Percentiles rank a stretch among this genome's conserved stretches.
Evolutionary conservation across 2,888 invertebrate species (phyloP).

Genomic region (Heliconius ismenius): DNA sequence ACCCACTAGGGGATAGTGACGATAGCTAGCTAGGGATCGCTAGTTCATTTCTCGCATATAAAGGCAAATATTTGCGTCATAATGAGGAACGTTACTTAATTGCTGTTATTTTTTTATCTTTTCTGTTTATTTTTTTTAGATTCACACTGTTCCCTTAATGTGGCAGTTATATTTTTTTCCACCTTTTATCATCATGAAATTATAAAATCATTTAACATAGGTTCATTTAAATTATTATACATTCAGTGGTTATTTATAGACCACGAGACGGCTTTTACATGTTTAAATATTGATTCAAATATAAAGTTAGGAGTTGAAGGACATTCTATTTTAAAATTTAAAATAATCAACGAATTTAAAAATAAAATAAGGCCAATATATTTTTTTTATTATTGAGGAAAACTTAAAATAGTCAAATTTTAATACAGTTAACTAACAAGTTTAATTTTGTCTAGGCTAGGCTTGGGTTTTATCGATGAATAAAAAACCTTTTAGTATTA

Average conservation of each 20-base stretch:
- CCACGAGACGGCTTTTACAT: constrained; percentile 7
- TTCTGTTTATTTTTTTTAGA: too few relatives aligned
- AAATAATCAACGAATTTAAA: background rate
- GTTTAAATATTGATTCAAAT: constrained; percentile 19
- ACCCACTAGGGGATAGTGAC: background rate
- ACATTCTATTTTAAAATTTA: background rate
- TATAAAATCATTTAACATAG: background rate
- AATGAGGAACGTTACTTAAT: too few relatives aligned
- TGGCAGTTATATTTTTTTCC: too few relatives aligned
- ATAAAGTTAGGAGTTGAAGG: constrained; percentile 8
- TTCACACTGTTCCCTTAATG: too few relatives aligned
- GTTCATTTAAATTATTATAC: background rate
- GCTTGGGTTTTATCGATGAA: too few relatives aligned
- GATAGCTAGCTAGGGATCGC: background rate
- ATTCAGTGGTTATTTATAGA: constrained; percentile 8
- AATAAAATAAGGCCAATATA: background rate
- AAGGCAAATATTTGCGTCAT: too few relatives aligned
- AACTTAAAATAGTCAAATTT: too few relatives aligned
- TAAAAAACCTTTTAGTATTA: too few relatives aligned
- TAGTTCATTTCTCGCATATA: background rate
- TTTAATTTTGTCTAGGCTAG: too few relatives aligned
- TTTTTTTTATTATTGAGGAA: too few relatives aligned
- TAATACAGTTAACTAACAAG: too few relatives aligned
- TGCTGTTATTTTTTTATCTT: too few relatives aligned
- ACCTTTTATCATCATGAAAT: background rate